Conservation (phyloP, 2,797 vertebrate species). For the Catamblyrhynchus diadema region DNA sequence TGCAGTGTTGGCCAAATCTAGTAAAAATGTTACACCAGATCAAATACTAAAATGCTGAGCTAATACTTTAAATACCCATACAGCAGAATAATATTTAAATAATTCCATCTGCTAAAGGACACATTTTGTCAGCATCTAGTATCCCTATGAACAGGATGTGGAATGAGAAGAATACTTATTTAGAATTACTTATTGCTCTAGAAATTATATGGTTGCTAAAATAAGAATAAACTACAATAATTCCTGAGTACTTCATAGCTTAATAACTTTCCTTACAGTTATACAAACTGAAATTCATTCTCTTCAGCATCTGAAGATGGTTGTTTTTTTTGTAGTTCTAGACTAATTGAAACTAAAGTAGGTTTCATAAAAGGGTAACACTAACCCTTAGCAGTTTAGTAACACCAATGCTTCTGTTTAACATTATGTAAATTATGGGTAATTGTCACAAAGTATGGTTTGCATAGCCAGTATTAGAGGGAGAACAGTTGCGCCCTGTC, state of each 20-base stretch:
- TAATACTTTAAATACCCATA: neutral
- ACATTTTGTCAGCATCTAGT: neutral
- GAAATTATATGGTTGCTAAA: neutral
- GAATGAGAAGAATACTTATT: neutral
- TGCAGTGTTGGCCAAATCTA: neutral
- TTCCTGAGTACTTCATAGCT: neutral
- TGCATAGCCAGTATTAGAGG: neutral
- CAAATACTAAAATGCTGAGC: neutral
- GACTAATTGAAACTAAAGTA: neutral
- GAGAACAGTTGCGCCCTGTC: neutral
- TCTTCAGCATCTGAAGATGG: neutral
- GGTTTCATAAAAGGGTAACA: neutral
- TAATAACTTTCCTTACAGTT: neutral
- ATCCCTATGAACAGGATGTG: neutral
- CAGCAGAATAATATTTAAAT: neutral
- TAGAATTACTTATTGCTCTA: neutral
- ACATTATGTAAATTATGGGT: neutral
- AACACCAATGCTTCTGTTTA: neutral
- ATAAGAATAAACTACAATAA: neutral
- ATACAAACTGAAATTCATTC: neutral
- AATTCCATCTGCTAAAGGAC: neutral
- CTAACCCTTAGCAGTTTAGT: neutral
- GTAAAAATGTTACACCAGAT: neutral
- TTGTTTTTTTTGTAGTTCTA: neutral
- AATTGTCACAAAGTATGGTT: neutral